Evolutionary conservation across 2,797 vertebrate genomes (phyloP).

Genomic region (Rachycentron canadum): DNA sequence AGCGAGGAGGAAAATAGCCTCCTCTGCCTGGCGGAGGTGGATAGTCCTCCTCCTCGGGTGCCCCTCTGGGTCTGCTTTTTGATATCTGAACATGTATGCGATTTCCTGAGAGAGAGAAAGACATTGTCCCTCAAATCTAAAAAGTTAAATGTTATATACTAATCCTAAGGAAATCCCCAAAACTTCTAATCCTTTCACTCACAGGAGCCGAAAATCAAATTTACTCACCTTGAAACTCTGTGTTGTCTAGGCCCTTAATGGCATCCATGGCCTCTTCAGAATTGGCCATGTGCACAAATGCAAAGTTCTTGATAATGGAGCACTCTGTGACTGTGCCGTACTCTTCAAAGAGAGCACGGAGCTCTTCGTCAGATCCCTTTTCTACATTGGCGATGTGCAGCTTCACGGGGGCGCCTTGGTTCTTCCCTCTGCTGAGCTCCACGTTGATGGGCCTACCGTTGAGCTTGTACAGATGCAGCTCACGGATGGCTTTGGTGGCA

Average conservation of each 20-base stretch:
- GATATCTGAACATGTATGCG: conserved; percentile 96
- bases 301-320: conserved; percentile 87
- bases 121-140: conserved; percentile 27
- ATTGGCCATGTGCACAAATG: conserved; percentile 88
- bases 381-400: conserved; percentile 88
- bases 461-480: conserved; percentile 83
- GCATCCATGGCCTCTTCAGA: conserved; percentile 87
- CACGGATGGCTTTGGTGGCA: conserved; percentile 87
- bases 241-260: conserved; percentile 85
- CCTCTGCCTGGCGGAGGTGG: conserved; percentile 77
- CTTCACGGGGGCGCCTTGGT: conserved; percentile 84
- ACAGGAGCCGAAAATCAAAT: not conserved
- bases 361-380: conserved; percentile 82
- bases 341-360: conserved; percentile 84
- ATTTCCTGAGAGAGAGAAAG: conserved; percentile 86
- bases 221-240: conserved; percentile 84
- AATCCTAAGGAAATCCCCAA: not conserved
- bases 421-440: conserved; percentile 85
- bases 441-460: conserved; percentile 87
- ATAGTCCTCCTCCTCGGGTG: conserved; percentile 86
- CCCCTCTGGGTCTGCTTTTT: conserved; percentile 92
- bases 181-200: not conserved
- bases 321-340: conserved; percentile 86
- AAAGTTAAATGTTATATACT: not conserved
- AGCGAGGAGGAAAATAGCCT: conserved; percentile 80